Base-by-base conservation (phyloP, 2,888 invertebrate species). In the Sericinus montela region DNA sequence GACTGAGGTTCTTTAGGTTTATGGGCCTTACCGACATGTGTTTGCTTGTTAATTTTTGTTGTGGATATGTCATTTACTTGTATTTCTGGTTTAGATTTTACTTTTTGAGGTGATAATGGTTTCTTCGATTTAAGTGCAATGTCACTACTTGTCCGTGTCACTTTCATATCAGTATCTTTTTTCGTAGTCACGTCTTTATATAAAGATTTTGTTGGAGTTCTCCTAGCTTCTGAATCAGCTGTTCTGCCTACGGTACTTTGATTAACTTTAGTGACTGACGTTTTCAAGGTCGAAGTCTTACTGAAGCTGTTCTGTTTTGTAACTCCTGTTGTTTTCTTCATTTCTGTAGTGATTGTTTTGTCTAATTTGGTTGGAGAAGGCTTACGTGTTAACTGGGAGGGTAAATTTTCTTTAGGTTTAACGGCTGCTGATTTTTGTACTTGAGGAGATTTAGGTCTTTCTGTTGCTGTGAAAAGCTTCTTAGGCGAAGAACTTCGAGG, bases 131-230 rank as follows among this genome's bases (percentile, higher is more conserved):
- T 92, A 7, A 91, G 83, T n/a, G 88, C 69, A 46, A 86, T 86
- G 48, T 92, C 92, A 63, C 91, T 92, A 3, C 85, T 75, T 15
- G 92, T 91, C 32, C 91, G 84, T 2, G 81, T 85, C 35, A 91
- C 84, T 70, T 90, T 90, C 14, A 63, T 53, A 35, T 90, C 89
- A 13, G 52, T 52, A 40, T 80, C 79, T 59, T 78, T 85, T 53
- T 75, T 90, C 36, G 82, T 72, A 13, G 67, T 72, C 2, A 73
- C 69, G 1, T 83, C 80, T 58, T 69, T 73, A 35, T 72, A 73
- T 8, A 65, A 46, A 0, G 75, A 75, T 58, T 80, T 70, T 13
- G 81, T 80, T 0, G 80, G 73, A 7, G 55, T 47, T 32, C 68
- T 71, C 51, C 73, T 82, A 1, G 70, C 69, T 6, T 91, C 87